These are phyloP conservation scores for Oligia strigilis DNA, from an alignment of 2,888 invertebrate genomes.

Conservation along the genomic window DNA sequence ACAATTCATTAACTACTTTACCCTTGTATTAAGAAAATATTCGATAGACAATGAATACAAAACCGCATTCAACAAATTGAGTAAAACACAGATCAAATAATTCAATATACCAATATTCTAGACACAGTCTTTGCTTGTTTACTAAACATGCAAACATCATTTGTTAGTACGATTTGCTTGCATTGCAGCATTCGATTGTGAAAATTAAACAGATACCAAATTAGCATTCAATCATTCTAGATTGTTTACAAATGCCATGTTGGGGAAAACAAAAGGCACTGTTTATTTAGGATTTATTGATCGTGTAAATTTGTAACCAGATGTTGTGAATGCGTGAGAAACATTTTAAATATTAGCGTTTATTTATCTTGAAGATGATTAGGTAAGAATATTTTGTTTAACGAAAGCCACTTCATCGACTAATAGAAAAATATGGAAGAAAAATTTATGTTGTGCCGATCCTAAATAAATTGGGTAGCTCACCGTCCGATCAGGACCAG, in stretches of 20 bases:
- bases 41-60: not conserved
- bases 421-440: not conserved
- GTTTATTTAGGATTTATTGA: not conserved
- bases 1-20: not conserved
- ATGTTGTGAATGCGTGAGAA: not conserved
- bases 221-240: not conserved
- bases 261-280: constrained; percentile 1
- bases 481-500: too few species aligned
- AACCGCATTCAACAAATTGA: not conserved
- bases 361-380: not conserved
- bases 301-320: not conserved
- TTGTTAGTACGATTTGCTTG: constrained; percentile 23
- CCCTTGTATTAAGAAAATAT: not conserved
- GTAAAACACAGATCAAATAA: not conserved
- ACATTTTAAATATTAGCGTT: not conserved
- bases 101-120: constrained; percentile 2
- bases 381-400: not conserved
- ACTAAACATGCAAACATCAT: constrained; percentile 9
- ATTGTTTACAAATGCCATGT: constrained; percentile 16
- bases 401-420: not conserved
- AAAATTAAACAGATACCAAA: constrained; percentile 42
- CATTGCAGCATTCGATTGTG: constrained; percentile 46
- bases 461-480: not conserved
- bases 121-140: constrained; percentile 15
- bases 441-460: not conserved